Evolutionary conservation across 2,888 invertebrate genomes (phyloP), one percentile per base, ranked within the genome.

Genomic region (Ophion costatus): DNA sequence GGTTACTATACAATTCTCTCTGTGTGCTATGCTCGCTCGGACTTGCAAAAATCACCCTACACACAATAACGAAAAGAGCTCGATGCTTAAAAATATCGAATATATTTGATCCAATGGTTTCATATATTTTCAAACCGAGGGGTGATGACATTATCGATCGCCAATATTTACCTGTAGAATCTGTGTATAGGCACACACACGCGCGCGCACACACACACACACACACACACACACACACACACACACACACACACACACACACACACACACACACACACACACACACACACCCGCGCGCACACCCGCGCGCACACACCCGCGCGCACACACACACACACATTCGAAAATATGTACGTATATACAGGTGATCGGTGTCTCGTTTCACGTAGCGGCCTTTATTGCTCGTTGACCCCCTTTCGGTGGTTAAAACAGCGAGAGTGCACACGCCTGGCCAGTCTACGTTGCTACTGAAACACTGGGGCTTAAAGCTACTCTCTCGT

Each of bases 321-420:
- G n/a, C 2, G 3, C 29, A 75, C 51, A 51, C 24, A n/a, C 63
- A 33, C 33, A 33, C 29, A 56, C 17, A 75, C n/a, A 67, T n/a
- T n/a, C 17, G 24, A 9, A 38, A 20, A 66, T 66, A 57, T n/a
- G 51, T 42, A 66, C 22, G 33, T 33, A 64, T 64, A 63, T 29
- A 45, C n/a, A 45, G 33, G 17, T 66, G 24, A 57, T 51, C 33
- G 20, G 29, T 75, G 57, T 77, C 77, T 74, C 63, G 45, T 78
- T 78, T 57, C 69, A 69, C 78, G 78, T 61, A 63, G 66, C 57
- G 81, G 70, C 56, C 78, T 81, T 84, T 84, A 84, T 57, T 78
- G 81, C 75, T 71, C 84, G 82, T 76, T 85, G 82, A 82, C 82
- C 82, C 66, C 66, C 42, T 76, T 79, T 64, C 79, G 69, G 14